Percentiles rank a stretch among this genome's conserved stretches.
Conservation (phyloP, 1,140 invertebrate species). For the Coelopa frigida region DNA sequence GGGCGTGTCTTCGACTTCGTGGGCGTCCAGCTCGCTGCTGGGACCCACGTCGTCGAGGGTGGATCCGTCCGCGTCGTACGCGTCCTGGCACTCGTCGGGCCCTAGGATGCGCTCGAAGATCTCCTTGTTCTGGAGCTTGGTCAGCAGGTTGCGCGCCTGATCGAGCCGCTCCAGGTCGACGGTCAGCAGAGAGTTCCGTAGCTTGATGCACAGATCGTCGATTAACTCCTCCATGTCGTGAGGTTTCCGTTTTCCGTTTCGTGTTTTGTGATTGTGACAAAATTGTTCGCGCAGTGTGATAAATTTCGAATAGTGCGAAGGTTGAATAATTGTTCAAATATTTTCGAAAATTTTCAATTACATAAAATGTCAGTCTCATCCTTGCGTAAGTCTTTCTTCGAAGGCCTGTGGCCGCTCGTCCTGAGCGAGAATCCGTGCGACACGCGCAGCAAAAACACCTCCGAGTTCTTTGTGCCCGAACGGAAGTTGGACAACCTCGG, state of each 20-base stretch:
- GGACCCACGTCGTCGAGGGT: not conserved
- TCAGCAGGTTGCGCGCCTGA: slow-evolving; percentile 5
- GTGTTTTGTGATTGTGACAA: too few relatives aligned
- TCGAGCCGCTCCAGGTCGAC: slow-evolving; percentile 6
- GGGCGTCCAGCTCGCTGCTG: not conserved
- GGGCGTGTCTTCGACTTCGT: not conserved
- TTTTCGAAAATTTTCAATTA: not conserved
- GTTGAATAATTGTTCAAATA: not conserved
- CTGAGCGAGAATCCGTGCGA: slow-evolving; percentile 28
- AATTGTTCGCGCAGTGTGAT: too few relatives aligned
- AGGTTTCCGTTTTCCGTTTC: not conserved
- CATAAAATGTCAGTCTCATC: slow-evolving; percentile 4
- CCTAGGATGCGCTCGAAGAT: not conserved
- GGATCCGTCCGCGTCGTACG: not conserved
- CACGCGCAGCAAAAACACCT: slow-evolving; percentile 11
- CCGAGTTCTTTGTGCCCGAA: slow-evolving; percentile 18
- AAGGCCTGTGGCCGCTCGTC: slow-evolving; percentile 31
- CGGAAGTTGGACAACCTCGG: slow-evolving; percentile 20
- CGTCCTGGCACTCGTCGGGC: not conserved
- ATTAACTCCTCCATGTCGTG: not conserved
- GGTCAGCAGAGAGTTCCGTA: slow-evolving; percentile 3
- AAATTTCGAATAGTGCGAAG: not conserved
- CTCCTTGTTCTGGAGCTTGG: not conserved
- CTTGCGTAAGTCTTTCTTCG: slow-evolving; percentile 24
- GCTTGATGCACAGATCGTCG: slow-evolving; percentile 3